phyloP scores from a whole-genome alignment of 2,113 vertebrate genomes.

The Prunella himalayana region DNA sequence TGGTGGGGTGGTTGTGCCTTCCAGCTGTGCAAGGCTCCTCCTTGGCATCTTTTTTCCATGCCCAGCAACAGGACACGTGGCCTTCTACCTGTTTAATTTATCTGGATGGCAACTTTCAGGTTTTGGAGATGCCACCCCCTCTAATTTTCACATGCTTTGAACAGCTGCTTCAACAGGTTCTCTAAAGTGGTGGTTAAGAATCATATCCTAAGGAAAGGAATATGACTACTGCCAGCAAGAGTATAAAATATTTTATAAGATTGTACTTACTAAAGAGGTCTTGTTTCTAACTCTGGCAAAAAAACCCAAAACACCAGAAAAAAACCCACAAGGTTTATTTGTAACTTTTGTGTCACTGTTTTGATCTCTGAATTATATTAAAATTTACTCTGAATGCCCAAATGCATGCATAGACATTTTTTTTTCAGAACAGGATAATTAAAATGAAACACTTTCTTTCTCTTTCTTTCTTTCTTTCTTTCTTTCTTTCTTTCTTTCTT shows the following conservation, averaged over 20 bases:
- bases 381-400: not conserved
- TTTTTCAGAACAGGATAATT: not conserved
- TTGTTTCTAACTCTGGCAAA: not conserved
- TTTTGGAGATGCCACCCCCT: not conserved
- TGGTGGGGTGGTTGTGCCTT: not conserved
- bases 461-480: not conserved
- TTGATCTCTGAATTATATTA: not conserved
- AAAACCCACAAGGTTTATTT: not conserved
- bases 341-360: not conserved
- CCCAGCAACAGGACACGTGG: accelerated
- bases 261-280: not conserved
- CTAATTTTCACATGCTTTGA: not conserved
- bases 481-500: not conserved
- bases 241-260: not conserved
- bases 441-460: not conserved
- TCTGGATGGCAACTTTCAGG: not conserved
- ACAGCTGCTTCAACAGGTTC: not conserved
- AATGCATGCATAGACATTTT: not conserved
- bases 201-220: not conserved
- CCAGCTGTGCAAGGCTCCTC: not conserved
- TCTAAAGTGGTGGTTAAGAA: not conserved
- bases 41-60: not conserved
- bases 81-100: not conserved
- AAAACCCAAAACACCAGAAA: accelerated
- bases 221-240: accelerated